These are phyloP conservation scores for Melanotaenia duboulayi DNA, from an alignment of 2,113 vertebrate genomes.

Conservation along the genomic window DNA sequence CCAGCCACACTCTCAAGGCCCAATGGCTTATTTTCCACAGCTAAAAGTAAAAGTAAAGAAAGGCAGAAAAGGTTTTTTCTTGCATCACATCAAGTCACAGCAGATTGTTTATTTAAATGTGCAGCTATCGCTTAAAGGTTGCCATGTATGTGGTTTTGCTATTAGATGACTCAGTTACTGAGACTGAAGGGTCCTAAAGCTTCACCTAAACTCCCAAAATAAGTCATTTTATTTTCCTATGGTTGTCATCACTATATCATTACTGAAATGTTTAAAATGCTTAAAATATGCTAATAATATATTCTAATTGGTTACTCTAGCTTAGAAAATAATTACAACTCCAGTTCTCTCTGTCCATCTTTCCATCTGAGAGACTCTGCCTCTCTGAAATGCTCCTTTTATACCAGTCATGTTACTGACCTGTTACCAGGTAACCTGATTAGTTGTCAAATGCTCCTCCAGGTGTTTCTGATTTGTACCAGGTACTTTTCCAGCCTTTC, in stretches of 20 bases:
- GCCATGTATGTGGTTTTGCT: slow-evolving; percentile 1
- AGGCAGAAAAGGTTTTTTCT: slow-evolving; percentile 39
- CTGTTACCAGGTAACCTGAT: too few species aligned
- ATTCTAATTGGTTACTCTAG: not conserved
- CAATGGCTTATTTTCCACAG: slow-evolving; percentile 31
- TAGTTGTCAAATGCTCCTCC: too few species aligned
- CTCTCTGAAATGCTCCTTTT: too few species aligned
- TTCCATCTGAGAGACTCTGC: too few species aligned
- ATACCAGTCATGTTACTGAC: too few species aligned
- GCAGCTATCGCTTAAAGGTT: slow-evolving; percentile 12
- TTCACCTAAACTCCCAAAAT: slow-evolving; percentile 18
- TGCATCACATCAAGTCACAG: slow-evolving; percentile 8
- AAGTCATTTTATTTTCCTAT: slow-evolving; percentile 17
- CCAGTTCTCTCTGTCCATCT: too few species aligned
- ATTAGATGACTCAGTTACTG: slow-evolving; percentile 1
- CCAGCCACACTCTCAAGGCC: slow-evolving; percentile 32
- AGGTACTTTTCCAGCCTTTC: too few species aligned
- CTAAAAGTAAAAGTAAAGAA: slow-evolving; percentile 41
- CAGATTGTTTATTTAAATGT: not conserved
- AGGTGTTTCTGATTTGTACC: too few species aligned
- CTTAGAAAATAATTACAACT: slow-evolving; percentile 9
- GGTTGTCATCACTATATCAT: slow-evolving; percentile 18
- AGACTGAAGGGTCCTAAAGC: slow-evolving; percentile 3
- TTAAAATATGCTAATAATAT: slow-evolving; percentile 10
- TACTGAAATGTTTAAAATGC: slow-evolving; percentile 20